A percentile compares a stretch with the other conserved stretches of the same genome.
phyloP scores from a whole-genome alignment of 2,888 invertebrate genomes.

The Oligia fasciuncula region DNA sequence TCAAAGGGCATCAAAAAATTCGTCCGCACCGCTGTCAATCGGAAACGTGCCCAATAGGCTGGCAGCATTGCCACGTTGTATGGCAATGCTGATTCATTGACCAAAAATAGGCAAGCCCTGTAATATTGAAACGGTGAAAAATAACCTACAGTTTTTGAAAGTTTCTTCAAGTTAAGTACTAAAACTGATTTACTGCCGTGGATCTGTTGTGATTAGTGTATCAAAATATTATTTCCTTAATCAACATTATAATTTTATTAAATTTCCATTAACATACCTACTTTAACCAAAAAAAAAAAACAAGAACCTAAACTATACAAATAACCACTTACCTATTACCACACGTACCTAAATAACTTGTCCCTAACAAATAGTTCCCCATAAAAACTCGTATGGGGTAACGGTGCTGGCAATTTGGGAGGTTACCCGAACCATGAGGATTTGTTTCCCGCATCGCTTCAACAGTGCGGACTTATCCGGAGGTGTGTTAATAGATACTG shows the following conservation, averaged over 20 bases:
- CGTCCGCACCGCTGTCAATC: too few species aligned
- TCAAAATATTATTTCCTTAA: neutral
- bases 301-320: too few species aligned
- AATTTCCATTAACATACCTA: too few species aligned
- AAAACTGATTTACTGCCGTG: neutral
- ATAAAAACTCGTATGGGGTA: neutral
- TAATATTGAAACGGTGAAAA: neutral
- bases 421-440: constrained; percentile 40
- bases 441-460: constrained; percentile 27
- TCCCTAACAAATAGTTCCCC: neutral
- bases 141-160: neutral
- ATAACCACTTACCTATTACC: neutral
- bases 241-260: neutral
- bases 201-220: neutral
- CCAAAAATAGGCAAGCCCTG: too few species aligned
- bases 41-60: too few species aligned
- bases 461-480: neutral
- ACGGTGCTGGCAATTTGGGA: constrained; percentile 13
- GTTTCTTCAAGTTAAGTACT: neutral
- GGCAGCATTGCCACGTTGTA: too few species aligned
- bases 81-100: too few species aligned
- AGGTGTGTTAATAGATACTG: constrained; percentile 29
- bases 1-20: too few species aligned
- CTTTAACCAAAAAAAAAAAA: too few species aligned
- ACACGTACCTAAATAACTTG: too few species aligned